These are phyloP conservation scores for Zaprionus taronus DNA, from an alignment of 1,140 invertebrate species.

Conservation along the genomic window DNA sequence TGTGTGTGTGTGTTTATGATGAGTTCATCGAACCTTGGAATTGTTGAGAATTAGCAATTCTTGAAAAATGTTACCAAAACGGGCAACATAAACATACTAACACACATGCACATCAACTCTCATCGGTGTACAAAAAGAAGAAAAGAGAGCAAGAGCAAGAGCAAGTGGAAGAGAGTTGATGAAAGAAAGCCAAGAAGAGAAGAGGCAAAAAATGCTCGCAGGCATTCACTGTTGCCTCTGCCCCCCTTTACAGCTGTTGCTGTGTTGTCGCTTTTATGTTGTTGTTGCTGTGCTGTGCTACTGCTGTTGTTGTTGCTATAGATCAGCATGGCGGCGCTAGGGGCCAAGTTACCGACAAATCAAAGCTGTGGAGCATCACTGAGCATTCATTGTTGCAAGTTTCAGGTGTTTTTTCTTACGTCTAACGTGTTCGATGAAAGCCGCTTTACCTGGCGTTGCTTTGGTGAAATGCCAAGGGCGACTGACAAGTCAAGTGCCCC, in stretches of 20 bases:
- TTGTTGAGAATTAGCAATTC: slow-evolving; percentile 83
- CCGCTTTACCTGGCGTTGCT: slow-evolving; percentile 8
- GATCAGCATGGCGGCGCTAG: slow-evolving; percentile 48
- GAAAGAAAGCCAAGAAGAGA: slow-evolving; percentile 65
- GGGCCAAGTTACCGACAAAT: slow-evolving; percentile 34
- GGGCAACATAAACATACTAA: slow-evolving; percentile 66
- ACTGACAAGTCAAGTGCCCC: slow-evolving; percentile 41
- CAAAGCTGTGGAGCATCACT: slow-evolving; percentile 43
- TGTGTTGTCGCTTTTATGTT: slow-evolving; percentile 14
- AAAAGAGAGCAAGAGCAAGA: slow-evolving; percentile 15
- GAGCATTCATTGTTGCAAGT: slow-evolving; percentile 62
- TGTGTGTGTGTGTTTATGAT: slow-evolving; percentile 68
- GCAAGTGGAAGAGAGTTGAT: slow-evolving; percentile 35
- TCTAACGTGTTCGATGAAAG: slow-evolving; percentile 53
- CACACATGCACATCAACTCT: slow-evolving; percentile 37
- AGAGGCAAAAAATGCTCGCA: slow-evolving; percentile 62
- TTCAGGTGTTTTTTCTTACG: slow-evolving; percentile 59
- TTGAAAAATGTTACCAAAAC: slow-evolving; percentile 83
- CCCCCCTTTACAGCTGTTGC: slow-evolving; percentile 12
- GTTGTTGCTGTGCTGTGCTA: slow-evolving; percentile 11
- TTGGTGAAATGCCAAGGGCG: slow-evolving; percentile 55
- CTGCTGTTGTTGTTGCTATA: slow-evolving; percentile 24
- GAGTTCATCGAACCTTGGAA: slow-evolving; percentile 78
- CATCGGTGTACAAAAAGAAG: slow-evolving; percentile 42
- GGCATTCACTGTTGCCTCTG: slow-evolving; percentile 58